Base-by-base conservation (phyloP, 2,888 invertebrate species). In the Dasysyrphus albostriatus region DNA sequence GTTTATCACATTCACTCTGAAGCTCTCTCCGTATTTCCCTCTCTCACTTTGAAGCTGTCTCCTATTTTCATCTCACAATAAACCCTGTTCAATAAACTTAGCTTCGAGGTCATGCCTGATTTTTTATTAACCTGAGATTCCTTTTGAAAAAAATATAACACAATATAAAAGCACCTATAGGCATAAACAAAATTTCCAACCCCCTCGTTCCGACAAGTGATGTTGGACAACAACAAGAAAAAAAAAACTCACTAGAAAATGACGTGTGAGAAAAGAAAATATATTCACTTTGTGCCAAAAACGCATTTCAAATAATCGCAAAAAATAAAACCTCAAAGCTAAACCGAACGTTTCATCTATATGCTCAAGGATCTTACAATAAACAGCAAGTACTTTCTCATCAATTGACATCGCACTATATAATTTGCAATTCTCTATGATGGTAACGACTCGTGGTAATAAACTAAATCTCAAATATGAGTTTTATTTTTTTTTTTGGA, bases 91-190 rank as follows among this genome's bases (percentile, higher is more conserved):
- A 85, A 85, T 74, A 82, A 85, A 85, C 82, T 59, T 42, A 70
- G 59, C 63, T 75, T 65, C 78, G 83, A 87, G 78, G 82, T 51
- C 83, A 70, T 63, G 63, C 51, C 78, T 75, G 77, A 24, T 12
- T 61, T 82, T 81, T 85, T 73, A 81, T 84, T 82, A 78, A 82
- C 77, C 74, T 78, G 70, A 75, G 63, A 51, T 37, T 37, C 19
- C 14, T 67, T 51, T 39, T 37, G 4, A 19, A 56, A 16, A 32
- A 56, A 34, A 34, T n/a, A 34, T 6, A 76, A 77, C 44, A 76
- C 8, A 4, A 10, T 10, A 51, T 14, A 51, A 39, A 39, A 44
- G 58, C 34, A 76, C 56, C 37, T 67, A 42, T 29, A 39, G 5
- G 58, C 29, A 74, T 24, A 37, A 34, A 34, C 9, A 58, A 47